Base-by-base conservation (phyloP, 2,888 invertebrate genomes). In the Acanthococcus lagerstroemiae region DNA sequence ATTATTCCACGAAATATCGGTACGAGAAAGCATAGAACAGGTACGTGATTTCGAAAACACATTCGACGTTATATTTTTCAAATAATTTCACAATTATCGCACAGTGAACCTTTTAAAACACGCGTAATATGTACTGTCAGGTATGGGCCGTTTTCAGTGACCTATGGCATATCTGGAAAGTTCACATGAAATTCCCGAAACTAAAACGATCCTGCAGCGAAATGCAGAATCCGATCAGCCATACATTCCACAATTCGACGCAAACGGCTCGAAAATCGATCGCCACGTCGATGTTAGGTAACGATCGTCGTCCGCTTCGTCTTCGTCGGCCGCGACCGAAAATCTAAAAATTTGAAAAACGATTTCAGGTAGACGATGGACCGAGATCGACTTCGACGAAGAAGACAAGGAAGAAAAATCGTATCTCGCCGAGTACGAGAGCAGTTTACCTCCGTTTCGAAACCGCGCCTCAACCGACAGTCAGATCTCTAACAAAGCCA, bases 1-100 rank as follows among this genome's bases (percentile, higher is more conserved):
- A 19, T 86, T 86, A 72, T 91, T 90, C 73, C 88, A 90, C 74
- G 90, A 90, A 77, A 88, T 91, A 68, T 90, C 90, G 0, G 89
- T 88, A 4, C 78, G 89, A 67, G 90, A 91, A 76, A 88, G 86
- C 74, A 84, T 87, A 60, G 90, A 90, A 68, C 87, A 88, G 81
- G 90, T 84, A 74, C 2, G 15, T 37, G n/a, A 48, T n/a, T n/a
- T n/a, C n/a, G 17, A 55, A 63, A 25, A 5, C 19, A 65, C 4
- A 65, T 15, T 26, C 3, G 21, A 37, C 27, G 65, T 9, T 7
- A 12, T 9, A 7, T n/a, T n/a, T n/a, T n/a, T n/a, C n/a, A n/a
- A n/a, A n/a, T n/a, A n/a, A n/a, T n/a, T n/a, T n/a, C n/a, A n/a
- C n/a, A n/a, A n/a, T n/a, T n/a, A n/a, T 37, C 12, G 12, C 37